Conservation (phyloP, 2,113 vertebrate genomes). For the Ailuropoda melanoleuca region DNA sequence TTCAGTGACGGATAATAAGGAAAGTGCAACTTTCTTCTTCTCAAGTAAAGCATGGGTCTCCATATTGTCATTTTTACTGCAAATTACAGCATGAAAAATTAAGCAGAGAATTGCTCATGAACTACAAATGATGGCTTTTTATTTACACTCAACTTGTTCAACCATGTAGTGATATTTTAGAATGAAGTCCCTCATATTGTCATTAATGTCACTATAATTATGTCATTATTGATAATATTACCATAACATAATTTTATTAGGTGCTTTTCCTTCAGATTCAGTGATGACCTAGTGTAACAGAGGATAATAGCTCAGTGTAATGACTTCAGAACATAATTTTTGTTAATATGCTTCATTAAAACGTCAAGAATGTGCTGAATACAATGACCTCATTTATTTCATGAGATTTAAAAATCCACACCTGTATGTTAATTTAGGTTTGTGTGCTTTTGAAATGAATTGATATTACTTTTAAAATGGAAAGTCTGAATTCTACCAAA, state of each 20-base stretch:
- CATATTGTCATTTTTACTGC: constrained; percentile 29
- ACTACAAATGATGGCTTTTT: constrained; percentile 22
- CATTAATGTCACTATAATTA: constrained; percentile 59
- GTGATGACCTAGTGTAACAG: constrained; percentile 9
- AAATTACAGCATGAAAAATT: constrained; percentile 36
- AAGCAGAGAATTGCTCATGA: background rate
- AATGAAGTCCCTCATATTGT: background rate
- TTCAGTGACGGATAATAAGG: constrained; percentile 1
- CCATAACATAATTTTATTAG: constrained; percentile 61
- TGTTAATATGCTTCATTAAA: constrained; percentile 64
- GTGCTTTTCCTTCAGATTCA: constrained; percentile 40
- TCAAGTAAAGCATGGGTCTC: background rate
- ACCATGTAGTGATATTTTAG: constrained; percentile 37
- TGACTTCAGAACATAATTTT: constrained; percentile 48
- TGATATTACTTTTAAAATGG: background rate
- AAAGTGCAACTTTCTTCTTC: background rate
- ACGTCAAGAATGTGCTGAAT: background rate
- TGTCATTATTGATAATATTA: constrained; percentile 60
- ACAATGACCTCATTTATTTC: constrained; percentile 23
- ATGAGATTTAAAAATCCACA: background rate
- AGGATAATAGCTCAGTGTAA: constrained; percentile 45
- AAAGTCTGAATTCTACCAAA: background rate
- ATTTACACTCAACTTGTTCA: background rate
- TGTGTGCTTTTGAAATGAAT: background rate
- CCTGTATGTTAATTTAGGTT: background rate